Evolutionary conservation across 2,888 invertebrate species (phyloP), one percentile per base, ranked within the genome.

Genomic region (Drosophila vallismaia): DNA sequence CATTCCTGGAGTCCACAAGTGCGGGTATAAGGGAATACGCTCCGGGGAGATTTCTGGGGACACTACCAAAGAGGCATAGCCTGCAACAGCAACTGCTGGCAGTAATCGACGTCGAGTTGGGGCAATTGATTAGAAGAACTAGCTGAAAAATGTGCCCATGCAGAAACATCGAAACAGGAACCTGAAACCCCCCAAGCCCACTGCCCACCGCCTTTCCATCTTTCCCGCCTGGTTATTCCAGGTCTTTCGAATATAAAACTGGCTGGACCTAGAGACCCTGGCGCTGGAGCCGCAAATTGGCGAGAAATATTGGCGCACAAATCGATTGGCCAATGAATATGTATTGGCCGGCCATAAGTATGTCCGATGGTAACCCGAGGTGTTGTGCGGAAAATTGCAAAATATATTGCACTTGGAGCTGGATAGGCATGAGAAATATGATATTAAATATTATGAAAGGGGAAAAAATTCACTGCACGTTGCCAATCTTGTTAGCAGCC

Each of bases 291-390:
- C 74, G 54, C 74, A 74, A 62, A 75, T 74, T 71, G 81, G 51
- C 75, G 66, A 67, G 78, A 80, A 67, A 86, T 71, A 86, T 72
- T 80, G 68, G 86, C 70, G 59, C 84, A 71, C 84, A 82, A 88
- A 88, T 82, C 84, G 82, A 76, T 83, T 80, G 82, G 86, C 88
- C 88, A 83, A 83, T 88, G 86, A 86, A 80, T 77, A 86, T 88
- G 73, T 71, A 83, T 75, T 73, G 71, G 74, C 48, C 53, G 36
- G 36, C 40, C 40, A 19, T 67, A 54, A 57, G 74, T 67, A 52
- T 74, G 71, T 56, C 54, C 58, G 71, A 69, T 76, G 76, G 54
- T 57, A 54, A 76, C 81, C 81, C 59, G 72, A 82, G 83, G 88
- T 88, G 86, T 86, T 82, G 86, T 69, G 56, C 46, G 49, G 51